Evolutionary conservation across 2,113 vertebrate species (phyloP).

Genomic region (Phalacrocorax brasilianus): DNA sequence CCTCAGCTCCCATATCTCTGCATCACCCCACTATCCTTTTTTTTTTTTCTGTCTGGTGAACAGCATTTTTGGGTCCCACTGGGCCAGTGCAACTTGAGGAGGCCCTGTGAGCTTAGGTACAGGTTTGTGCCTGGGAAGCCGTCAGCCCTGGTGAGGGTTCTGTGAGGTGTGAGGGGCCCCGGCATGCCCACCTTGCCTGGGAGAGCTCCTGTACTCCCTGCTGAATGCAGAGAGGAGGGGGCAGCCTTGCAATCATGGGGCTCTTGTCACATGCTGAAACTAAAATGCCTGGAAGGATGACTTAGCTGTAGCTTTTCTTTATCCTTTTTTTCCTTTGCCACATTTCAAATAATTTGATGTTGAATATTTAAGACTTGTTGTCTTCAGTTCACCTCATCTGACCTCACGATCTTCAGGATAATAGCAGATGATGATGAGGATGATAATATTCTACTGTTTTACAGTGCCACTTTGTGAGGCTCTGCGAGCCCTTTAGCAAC

Average conservation of each 20-base stretch:
- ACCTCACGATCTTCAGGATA: neutral
- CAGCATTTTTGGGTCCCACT: neutral
- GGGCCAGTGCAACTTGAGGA: neutral
- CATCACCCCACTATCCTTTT: accelerated
- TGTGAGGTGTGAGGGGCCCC: neutral
- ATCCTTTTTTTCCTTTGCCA: neutral
- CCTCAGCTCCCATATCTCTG: accelerated
- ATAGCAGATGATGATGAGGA: neutral
- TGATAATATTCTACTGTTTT: neutral
- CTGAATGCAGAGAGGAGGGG: neutral
- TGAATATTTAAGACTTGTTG: conserved; percentile 26
- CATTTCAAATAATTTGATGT: conserved; percentile 22
- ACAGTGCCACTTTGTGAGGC: neutral
- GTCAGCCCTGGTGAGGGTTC: neutral
- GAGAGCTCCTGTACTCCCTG: neutral
- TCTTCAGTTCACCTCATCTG: conserved; percentile 20
- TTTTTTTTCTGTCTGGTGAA: neutral
- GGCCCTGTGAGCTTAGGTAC: accelerated
- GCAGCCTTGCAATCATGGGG: accelerated
- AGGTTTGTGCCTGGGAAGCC: neutral
- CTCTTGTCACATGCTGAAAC: neutral
- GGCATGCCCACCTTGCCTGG: neutral
- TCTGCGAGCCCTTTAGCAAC: neutral
- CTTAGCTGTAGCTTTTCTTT: neutral
- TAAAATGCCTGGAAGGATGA: neutral